Evolutionary conservation across 2,113 vertebrate genomes (phyloP).

Genomic region (Dicaeum eximium): DNA sequence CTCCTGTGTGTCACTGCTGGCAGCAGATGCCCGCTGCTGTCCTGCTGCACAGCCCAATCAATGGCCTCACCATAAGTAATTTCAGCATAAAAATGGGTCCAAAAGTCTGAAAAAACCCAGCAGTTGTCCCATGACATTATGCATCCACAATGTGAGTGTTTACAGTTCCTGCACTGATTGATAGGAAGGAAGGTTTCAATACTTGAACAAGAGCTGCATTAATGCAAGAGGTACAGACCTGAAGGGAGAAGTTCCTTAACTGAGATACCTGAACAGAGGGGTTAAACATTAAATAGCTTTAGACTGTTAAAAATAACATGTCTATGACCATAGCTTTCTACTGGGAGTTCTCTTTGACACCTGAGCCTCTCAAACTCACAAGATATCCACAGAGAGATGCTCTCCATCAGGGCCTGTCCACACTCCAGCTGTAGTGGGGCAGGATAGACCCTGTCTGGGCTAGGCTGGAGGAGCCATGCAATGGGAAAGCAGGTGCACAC

Average conservation of each 20-base stretch:
- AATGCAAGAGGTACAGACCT: background rate
- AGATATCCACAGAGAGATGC: background rate
- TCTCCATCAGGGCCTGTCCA: background rate
- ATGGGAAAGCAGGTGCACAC: rapidly evolving
- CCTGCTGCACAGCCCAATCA: background rate
- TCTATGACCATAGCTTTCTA: background rate
- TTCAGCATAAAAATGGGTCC: background rate
- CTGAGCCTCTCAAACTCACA: background rate
- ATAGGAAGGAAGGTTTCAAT: background rate
- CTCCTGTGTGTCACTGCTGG: background rate
- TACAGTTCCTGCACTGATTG: background rate
- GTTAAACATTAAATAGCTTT: background rate
- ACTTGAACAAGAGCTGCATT: background rate
- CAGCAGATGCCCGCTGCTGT: background rate
- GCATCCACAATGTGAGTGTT: background rate
- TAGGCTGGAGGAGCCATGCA: rapidly evolving
- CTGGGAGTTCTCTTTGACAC: background rate
- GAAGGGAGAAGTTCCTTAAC: background rate
- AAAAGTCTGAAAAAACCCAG: background rate
- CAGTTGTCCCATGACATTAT: rapidly evolving
- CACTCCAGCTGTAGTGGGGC: background rate
- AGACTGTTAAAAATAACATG: background rate
- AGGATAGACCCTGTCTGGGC: background rate
- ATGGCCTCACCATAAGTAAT: background rate
- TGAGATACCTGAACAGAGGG: background rate